phyloP scores from a whole-genome alignment of 2,113 vertebrate genomes.

The Ctenodactylus gundi region DNA sequence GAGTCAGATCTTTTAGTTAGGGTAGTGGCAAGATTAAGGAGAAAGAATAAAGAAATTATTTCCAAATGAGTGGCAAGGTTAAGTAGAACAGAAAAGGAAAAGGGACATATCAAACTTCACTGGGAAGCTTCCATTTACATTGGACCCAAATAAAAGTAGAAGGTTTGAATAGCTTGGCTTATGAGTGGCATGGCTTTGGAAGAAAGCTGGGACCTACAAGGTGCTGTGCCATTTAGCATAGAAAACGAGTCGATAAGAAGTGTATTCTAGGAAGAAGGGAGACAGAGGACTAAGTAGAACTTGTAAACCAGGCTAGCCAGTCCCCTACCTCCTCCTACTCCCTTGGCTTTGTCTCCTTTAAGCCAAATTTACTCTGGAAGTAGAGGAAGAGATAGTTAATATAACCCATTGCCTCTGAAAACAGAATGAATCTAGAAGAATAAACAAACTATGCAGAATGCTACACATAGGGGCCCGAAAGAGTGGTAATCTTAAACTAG shows the following conservation, averaged over 20 bases:
- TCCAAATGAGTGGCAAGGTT: neutral
- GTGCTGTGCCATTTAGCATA: neutral
- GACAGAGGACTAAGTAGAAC: no score
- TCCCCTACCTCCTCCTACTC: neutral
- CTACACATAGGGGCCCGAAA: accelerated
- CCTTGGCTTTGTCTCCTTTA: neutral
- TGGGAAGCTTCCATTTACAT: neutral
- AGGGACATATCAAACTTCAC: accelerated
- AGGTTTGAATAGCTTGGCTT: no score
- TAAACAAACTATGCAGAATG: neutral
- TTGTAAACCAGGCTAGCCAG: neutral
- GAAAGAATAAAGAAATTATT: neutral
- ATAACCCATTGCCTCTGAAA: neutral
- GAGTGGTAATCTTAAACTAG: neutral
- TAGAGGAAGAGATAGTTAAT: neutral
- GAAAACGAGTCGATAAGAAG: neutral
- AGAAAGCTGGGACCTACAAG: neutral
- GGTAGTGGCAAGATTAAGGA: neutral
- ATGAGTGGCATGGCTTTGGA: no score
- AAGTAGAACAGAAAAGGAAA: neutral
- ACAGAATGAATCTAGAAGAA: neutral
- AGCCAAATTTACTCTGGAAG: neutral
- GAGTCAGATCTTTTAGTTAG: neutral
- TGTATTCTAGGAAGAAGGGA: neutral
- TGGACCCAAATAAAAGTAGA: neutral